These are phyloP conservation scores for Sarotherodon lohbergeri DNA, from an alignment of 2,113 vertebrate genomes.

Conservation along the genomic window DNA sequence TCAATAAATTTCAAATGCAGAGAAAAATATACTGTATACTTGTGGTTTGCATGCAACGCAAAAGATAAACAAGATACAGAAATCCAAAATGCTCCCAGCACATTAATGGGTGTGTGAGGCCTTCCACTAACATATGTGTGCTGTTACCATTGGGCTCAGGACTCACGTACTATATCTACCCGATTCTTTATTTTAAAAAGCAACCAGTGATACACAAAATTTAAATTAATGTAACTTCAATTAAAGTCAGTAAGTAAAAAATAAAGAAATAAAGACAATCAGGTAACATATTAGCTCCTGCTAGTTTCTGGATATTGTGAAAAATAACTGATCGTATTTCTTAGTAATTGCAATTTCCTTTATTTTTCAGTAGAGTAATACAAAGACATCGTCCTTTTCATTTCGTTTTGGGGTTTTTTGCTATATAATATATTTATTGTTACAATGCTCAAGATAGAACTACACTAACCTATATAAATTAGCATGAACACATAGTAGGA, in stretches of 20 bases:
- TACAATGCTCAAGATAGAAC: background rate
- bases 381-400: background rate
- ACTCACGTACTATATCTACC: background rate
- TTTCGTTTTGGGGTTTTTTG: rapidly evolving
- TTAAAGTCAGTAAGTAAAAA: background rate
- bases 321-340: background rate
- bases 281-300: background rate
- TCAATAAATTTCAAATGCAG: background rate
- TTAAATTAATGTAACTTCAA: background rate
- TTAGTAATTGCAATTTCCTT: background rate
- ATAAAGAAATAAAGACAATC: background rate
- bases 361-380: background rate
- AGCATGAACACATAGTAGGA: background rate
- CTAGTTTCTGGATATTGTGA: background rate
- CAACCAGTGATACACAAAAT: background rate
- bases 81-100: background rate
- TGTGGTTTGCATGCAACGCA: background rate
- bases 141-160: background rate
- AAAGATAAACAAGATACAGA: background rate
- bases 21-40: background rate
- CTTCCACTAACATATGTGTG: background rate
- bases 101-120: background rate
- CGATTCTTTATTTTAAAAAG: background rate
- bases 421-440: background rate
- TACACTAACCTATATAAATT: background rate